A percentile compares a stretch with the other conserved stretches of the same genome.
Evolutionary conservation across 64 coral and sea anemone genomes (phyloP).

Genomic region (Acropora yongei): DNA sequence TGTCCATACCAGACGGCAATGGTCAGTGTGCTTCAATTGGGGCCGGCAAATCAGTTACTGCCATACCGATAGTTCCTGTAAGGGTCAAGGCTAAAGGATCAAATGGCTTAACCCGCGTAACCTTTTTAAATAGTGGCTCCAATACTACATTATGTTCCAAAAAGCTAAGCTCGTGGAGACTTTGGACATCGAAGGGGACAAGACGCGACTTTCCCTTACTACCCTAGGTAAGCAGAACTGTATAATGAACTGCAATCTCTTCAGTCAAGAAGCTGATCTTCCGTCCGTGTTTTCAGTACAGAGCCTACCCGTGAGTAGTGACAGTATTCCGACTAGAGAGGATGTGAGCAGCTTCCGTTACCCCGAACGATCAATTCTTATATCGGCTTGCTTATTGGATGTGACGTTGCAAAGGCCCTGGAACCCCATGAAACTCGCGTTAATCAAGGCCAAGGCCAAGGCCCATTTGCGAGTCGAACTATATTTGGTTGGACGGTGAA

Average conservation of each 20-base stretch:
- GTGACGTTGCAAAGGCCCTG: conserved; percentile 24
- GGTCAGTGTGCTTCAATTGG: neutral
- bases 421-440: conserved; percentile 28
- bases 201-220: neutral
- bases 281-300: conserved; percentile 21
- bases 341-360: conserved; percentile 33
- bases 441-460: neutral
- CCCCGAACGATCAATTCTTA: neutral
- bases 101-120: neutral
- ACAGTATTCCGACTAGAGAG: neutral
- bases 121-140: neutral
- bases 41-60: neutral
- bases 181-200: neutral
- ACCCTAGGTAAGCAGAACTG: neutral
- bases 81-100: neutral
- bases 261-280: conserved; percentile 7
- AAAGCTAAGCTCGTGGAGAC: neutral
- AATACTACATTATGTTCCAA: neutral
- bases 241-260: neutral
- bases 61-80: neutral
- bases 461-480: conserved; percentile 26
- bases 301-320: conserved; percentile 1
- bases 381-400: conserved; percentile 45
- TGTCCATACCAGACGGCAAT: neutral
- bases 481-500: conserved; percentile 43